A percentile compares a stretch with the other conserved stretches of the same genome.
phyloP scores from a whole-genome alignment of 2,888 invertebrate genomes.

The Drosophila subsilvestris region DNA sequence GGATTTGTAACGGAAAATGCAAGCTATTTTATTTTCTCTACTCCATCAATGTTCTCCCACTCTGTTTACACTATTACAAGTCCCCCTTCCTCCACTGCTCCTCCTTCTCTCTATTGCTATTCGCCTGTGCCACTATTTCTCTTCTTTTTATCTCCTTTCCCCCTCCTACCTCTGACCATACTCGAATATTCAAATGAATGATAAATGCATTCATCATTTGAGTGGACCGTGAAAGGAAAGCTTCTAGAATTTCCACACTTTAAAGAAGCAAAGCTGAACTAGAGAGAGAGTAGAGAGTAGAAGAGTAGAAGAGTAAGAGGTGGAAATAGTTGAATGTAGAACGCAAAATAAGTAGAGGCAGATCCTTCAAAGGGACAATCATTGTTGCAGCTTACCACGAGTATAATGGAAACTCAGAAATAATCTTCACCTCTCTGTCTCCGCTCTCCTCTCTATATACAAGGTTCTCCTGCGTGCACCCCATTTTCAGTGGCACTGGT shows the following conservation, averaged over 20 bases:
- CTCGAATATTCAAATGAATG: conserved; percentile 21
- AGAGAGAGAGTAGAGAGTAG: too few relatives aligned
- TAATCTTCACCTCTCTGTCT: neutral
- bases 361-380: conserved; percentile 3
- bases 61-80: neutral
- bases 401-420: conserved; percentile 11
- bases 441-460: neutral
- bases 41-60: neutral
- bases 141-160: conserved; percentile 6
- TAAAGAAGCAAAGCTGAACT: conserved; percentile 1
- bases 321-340: too few relatives aligned
- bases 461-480: neutral
- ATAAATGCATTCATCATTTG: conserved; percentile 54
- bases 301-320: too few relatives aligned
- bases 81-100: neutral
- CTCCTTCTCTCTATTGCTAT: neutral
- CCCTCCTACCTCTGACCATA: conserved; percentile 1
- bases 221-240: conserved; percentile 61
- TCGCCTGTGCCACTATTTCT: neutral
- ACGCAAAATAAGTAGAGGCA: too few relatives aligned
- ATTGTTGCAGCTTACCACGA: conserved; percentile 2
- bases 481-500: conserved; percentile 4
- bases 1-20: conserved; percentile 48
- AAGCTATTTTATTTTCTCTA: conserved; percentile 48
- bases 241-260: conserved; percentile 49